Percentiles rank a stretch among this genome's conserved stretches.
phyloP scores from a whole-genome alignment of 2,113 vertebrate genomes.

The Sinocyclocheilus anshuiensis region DNA sequence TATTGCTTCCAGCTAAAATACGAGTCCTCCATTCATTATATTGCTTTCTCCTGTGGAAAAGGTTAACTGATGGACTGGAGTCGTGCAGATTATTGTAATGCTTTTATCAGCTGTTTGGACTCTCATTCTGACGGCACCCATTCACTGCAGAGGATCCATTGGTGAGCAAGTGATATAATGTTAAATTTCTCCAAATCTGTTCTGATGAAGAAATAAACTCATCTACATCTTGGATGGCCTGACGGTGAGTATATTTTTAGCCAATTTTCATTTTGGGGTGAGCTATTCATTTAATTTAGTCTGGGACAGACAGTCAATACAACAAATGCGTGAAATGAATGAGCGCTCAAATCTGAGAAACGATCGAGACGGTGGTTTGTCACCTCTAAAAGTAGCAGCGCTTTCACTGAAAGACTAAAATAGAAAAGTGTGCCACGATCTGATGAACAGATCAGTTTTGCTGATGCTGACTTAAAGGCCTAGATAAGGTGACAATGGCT shows the following conservation, averaged over 20 bases:
- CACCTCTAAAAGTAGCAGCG: slow-evolving; percentile 21
- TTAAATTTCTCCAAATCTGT: too few species aligned
- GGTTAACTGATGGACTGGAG: too few species aligned
- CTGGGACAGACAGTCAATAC: slow-evolving; percentile 6
- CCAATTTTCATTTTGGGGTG: background rate
- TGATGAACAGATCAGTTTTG: background rate
- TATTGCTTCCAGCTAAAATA: too few species aligned
- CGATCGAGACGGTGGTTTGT: background rate
- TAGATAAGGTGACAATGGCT: slow-evolving; percentile 19
- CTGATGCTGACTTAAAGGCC: slow-evolving; percentile 19
- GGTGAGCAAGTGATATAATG: too few species aligned
- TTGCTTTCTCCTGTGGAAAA: too few species aligned
- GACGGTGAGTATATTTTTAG: background rate
- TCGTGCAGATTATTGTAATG: too few species aligned
- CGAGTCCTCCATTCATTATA: too few species aligned
- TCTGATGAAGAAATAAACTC: too few species aligned
- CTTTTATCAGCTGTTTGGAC: too few species aligned
- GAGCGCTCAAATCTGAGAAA: background rate
- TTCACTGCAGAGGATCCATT: too few species aligned
- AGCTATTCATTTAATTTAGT: background rate
- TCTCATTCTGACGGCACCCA: too few species aligned
- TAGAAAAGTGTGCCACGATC: slow-evolving; percentile 3
- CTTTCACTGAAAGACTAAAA: background rate
- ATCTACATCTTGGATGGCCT: too few species aligned
- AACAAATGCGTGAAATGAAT: slow-evolving; percentile 13